Percentiles rank a stretch among this genome's conserved stretches.
Conservation (phyloP, 2,113 vertebrate species). For the Oriolus oriolus region DNA sequence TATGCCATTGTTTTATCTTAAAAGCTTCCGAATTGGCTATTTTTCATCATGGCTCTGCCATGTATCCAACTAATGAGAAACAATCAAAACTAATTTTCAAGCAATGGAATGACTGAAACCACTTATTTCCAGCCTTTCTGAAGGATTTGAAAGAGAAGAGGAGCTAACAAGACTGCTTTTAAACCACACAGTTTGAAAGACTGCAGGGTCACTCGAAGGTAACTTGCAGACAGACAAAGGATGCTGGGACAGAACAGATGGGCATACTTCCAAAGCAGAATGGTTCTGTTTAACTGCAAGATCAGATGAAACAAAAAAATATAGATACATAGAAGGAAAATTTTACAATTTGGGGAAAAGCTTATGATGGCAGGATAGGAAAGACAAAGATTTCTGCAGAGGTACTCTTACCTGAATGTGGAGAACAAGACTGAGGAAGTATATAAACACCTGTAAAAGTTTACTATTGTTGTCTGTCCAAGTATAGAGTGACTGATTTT, state of each 20-base stretch:
- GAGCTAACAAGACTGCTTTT: background rate
- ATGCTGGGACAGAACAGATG: background rate
- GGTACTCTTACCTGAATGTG: background rate
- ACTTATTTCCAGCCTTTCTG: background rate
- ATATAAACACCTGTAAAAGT: background rate
- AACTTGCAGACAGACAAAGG: background rate
- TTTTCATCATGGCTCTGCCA: background rate
- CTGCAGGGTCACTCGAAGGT: background rate
- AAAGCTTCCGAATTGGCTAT: background rate
- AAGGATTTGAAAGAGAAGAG: background rate
- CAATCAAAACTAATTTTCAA: background rate
- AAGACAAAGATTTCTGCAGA: background rate
- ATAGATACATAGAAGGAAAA: background rate
- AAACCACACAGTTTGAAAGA: background rate
- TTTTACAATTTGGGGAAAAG: background rate
- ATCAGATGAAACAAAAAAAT: background rate
- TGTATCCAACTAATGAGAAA: background rate
- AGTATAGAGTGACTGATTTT: background rate
- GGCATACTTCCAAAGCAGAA: background rate
- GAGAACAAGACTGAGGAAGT: background rate
- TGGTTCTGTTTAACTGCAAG: background rate
- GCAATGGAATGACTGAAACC: background rate
- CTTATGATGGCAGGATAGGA: background rate
- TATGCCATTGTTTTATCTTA: background rate
- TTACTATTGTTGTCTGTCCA: background rate